Evolutionary conservation across 2,113 vertebrate species (phyloP).

Genomic region (Leptocoma aspasia): DNA sequence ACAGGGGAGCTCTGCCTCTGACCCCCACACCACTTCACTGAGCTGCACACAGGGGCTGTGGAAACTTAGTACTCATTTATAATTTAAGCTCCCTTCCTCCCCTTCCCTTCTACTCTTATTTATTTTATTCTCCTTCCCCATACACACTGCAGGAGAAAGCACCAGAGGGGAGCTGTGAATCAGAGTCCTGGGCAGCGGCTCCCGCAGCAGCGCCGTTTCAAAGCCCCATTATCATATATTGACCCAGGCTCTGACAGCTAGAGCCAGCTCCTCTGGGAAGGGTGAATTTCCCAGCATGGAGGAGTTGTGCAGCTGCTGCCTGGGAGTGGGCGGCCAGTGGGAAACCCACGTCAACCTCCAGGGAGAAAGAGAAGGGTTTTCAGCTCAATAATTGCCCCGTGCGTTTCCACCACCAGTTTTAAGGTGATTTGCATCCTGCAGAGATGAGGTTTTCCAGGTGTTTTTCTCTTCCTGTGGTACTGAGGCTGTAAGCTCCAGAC

Average conservation of each 20-base stretch:
- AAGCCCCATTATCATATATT: slow-evolving; percentile 69
- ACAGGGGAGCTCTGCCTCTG: neutral
- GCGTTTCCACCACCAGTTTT: neutral
- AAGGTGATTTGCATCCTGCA: neutral
- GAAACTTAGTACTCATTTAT: slow-evolving; percentile 59
- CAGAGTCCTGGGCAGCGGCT: slow-evolving; percentile 41
- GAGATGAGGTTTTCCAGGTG: neutral
- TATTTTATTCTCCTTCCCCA: slow-evolving; percentile 6
- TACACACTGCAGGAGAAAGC: neutral
- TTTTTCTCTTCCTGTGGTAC: neutral
- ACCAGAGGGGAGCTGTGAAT: slow-evolving; percentile 60
- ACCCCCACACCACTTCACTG: neutral
- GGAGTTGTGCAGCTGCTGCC: slow-evolving; percentile 3
- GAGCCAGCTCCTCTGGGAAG: slow-evolving; percentile 27
- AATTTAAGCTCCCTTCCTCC: slow-evolving; percentile 37
- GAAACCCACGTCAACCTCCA: neutral
- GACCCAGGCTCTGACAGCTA: slow-evolving; percentile 58
- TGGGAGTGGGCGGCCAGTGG: neutral
- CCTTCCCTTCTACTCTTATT: slow-evolving; percentile 40
- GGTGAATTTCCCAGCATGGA: slow-evolving; percentile 20
- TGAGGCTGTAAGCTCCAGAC: neutral
- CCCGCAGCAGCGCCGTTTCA: slow-evolving; percentile 40
- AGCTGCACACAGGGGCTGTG: neutral
- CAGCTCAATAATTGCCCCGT: neutral
- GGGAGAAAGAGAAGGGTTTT: neutral